Conservation (phyloP, 2,888 invertebrate species). For the Sceliomorpha sp. region DNA sequence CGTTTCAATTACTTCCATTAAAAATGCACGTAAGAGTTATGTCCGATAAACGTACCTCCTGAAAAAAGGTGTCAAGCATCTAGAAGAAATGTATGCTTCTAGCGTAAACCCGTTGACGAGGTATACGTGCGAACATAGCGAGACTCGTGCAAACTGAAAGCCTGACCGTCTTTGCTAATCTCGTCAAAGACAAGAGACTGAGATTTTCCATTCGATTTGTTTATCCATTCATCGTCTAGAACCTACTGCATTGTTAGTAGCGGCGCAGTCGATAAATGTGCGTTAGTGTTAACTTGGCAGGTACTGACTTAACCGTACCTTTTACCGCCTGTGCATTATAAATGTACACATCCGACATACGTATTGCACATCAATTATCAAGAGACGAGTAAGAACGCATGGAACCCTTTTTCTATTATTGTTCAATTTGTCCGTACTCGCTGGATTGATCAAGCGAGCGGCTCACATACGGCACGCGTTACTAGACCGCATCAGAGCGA, state of each 20-base stretch:
- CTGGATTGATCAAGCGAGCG: constrained; percentile 41
- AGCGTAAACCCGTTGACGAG: constrained; percentile 19
- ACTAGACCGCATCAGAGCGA: too few relatives aligned
- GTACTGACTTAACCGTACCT: constrained; percentile 50
- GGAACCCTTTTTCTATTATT: constrained; percentile 49
- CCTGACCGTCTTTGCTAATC: constrained; percentile 58
- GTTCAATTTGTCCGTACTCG: constrained; percentile 54
- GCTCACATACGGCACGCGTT: too few relatives aligned
- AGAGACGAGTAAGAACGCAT: constrained; percentile 25
- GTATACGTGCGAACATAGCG: constrained; percentile 44
- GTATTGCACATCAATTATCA: constrained; percentile 34
- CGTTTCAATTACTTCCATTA: too few relatives aligned
- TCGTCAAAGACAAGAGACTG: constrained; percentile 54
- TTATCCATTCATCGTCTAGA: constrained; percentile 56
- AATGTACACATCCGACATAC: constrained; percentile 18
- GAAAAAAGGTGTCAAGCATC: constrained; percentile 54
- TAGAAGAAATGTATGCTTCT: constrained; percentile 48
- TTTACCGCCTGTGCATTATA: constrained; percentile 46
- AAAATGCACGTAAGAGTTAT: too few relatives aligned
- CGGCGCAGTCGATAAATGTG: constrained; percentile 49
- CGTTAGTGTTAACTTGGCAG: constrained; percentile 54
- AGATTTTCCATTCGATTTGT: constrained; percentile 59
- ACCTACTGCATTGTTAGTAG: constrained; percentile 55
- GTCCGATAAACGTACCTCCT: too few relatives aligned
- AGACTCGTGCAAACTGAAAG: constrained; percentile 52